Evolutionary conservation across 2,797 vertebrate genomes (phyloP), one percentile per base, ranked within the genome.

Genomic region (Amazona ochrocephala): DNA sequence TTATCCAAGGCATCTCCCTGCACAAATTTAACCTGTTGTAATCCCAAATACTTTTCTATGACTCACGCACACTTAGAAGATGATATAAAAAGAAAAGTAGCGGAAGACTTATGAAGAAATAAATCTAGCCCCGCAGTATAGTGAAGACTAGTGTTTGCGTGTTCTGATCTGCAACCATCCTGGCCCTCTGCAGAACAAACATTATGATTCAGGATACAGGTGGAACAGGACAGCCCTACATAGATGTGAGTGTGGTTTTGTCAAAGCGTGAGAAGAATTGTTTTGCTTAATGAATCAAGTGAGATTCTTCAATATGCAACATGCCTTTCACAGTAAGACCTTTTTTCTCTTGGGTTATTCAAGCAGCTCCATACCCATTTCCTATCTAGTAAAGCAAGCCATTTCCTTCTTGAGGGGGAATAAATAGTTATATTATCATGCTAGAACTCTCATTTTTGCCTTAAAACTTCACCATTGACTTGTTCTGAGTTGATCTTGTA

Each of bases 171-270:
- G 44, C 45, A 65, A 2, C 5, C 30, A 19, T 5, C 39, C 48
- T 27, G 13, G 19, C 34, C 37, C 58, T 37, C 0, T 13, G 22
- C 1, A 67, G 56, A 37, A 39, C 44, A 51, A 1, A 3, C 1
- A 0, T 8, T 6, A 6, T 2, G 4, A 32, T 51, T 45, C 27
- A 29, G 10, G 45, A 16, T 10, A 19, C 0, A 5, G 58, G 26
- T 37, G 44, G 29, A 10, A 13, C 24, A 42, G 62, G 27, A 15
- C 44, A 53, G 54, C 4, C 16, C 14, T 41, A 10, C 3, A 1
- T 10, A 77, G 20, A 16, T 7, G 8, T 34, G 18, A 77, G 66
- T 14, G 37, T 17, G 15, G 3, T 42, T 87, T 13, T 66, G 34
- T 16, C 45, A 61, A 54, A 67, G 34, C 51, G 11, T 1, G 1